Conservation (phyloP, 2,888 invertebrate genomes). For the Yponomeuta evonymella region DNA sequence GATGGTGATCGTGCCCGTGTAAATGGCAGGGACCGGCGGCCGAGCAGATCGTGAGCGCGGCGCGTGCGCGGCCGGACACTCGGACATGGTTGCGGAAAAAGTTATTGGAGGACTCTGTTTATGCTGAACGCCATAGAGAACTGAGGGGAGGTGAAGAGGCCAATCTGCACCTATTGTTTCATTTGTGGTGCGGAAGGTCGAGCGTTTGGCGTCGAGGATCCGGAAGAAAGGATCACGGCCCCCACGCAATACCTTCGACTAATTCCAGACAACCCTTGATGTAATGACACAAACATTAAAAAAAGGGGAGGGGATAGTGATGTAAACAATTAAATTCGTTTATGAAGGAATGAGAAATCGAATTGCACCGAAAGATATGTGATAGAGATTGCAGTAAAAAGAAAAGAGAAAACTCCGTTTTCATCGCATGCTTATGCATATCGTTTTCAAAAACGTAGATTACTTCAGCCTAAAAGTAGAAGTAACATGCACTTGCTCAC, state of each 20-base stretch:
- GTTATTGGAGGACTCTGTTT: neutral
- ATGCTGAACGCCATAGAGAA: neutral
- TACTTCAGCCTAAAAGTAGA: conserved; percentile 28
- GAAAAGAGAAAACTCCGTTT: neutral
- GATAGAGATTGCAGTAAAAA: neutral
- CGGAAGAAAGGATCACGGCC: too few species aligned
- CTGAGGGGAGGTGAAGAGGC: too few species aligned
- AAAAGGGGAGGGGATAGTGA: too few species aligned
- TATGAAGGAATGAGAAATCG: too few species aligned
- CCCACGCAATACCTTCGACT: too few species aligned
- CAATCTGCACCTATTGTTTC: too few species aligned
- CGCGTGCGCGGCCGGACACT: neutral
- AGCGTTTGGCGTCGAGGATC: too few species aligned
- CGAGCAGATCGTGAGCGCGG: conserved; percentile 1
- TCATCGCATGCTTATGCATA: neutral
- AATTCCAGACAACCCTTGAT: too few species aligned
- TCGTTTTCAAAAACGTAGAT: neutral
- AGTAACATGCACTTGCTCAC: conserved; percentile 33
- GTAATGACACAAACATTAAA: too few species aligned
- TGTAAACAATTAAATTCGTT: too few species aligned
- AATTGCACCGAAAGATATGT: too few species aligned
- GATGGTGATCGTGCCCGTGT: conserved; percentile 10
- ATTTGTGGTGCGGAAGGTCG: too few species aligned
- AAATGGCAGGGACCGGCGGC: conserved; percentile 8
- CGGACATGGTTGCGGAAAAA: neutral